These are phyloP conservation scores for Capitulum mitella DNA, from an alignment of 2,888 invertebrate species.

Conservation along the genomic window DNA sequence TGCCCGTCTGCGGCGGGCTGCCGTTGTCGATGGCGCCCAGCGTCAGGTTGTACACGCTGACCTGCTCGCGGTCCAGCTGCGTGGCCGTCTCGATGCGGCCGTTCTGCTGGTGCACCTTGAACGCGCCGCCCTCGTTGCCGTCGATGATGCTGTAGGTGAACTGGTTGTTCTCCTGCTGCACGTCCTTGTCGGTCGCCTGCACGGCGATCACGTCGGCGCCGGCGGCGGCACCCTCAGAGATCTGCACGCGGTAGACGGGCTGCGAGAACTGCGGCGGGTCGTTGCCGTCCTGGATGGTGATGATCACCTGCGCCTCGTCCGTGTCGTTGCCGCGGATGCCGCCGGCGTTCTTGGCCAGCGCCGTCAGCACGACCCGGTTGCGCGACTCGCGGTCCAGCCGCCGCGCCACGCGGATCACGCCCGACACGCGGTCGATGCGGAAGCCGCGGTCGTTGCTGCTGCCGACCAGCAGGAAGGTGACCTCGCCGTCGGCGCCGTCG, in stretches of 20 bases:
- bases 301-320: conserved; percentile 87
- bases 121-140: conserved; percentile 72
- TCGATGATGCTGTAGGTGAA: conserved; percentile 82
- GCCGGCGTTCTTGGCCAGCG: conserved; percentile 89
- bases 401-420: conserved; percentile 72
- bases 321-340: conserved; percentile 91
- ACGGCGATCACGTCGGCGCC: conserved; percentile 70
- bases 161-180: conserved; percentile 80
- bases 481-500: conserved; percentile 74
- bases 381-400: conserved; percentile 79
- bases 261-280: conserved; percentile 90
- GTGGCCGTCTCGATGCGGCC: conserved; percentile 67
- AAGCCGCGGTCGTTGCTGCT: conserved; percentile 89
- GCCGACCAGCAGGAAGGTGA: conserved; percentile 86
- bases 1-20: conserved; percentile 83
- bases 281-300: conserved; percentile 90
- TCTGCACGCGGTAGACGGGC: conserved; percentile 63
- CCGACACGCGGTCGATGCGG: conserved; percentile 71
- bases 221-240: conserved; percentile 68
- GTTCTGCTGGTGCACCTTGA: conserved; percentile 77
- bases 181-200: conserved; percentile 84
- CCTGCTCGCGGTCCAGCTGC: conserved; percentile 68
- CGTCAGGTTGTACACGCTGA: conserved; percentile 63
- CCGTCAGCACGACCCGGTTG: conserved; percentile 78
- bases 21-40: conserved; percentile 86